phyloP scores from a whole-genome alignment of 23 tunicate species.

The Corella eumyota region DNA sequence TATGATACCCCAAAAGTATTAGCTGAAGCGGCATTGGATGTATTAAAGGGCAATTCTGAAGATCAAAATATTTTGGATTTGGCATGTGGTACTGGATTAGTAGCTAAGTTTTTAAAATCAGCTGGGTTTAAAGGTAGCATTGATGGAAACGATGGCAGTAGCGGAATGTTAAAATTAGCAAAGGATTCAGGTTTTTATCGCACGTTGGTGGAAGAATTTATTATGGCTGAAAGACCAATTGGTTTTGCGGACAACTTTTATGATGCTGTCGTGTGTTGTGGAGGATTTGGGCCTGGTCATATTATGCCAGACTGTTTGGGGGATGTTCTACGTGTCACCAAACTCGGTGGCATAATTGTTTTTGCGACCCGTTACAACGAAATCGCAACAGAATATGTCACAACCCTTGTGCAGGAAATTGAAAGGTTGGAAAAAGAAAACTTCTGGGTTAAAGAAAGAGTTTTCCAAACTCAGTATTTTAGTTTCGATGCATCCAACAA shows the following conservation, averaged over 20 bases:
- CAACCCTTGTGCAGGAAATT: slow-evolving; percentile 1
- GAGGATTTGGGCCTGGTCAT: slow-evolving; percentile 55
- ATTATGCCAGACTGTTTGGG: slow-evolving; percentile 11
- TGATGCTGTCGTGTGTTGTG: slow-evolving; percentile 49
- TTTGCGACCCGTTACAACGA: slow-evolving; percentile 28
- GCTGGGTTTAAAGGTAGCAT: slow-evolving; percentile 20
- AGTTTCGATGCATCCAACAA: slow-evolving; percentile 6
- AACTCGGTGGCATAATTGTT: slow-evolving; percentile 20
- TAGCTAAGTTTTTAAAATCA: slow-evolving; percentile 6
- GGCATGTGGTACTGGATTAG: slow-evolving; percentile 44
- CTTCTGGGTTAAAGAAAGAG: slow-evolving; percentile 1
- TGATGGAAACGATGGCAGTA: slow-evolving; percentile 36
- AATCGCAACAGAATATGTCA: slow-evolving; percentile 16
- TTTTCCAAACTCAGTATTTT: slow-evolving; percentile 12
- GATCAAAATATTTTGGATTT: slow-evolving; percentile 10
- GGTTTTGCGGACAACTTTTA: slow-evolving; percentile 7
- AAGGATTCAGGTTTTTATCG: slow-evolving; percentile 5
- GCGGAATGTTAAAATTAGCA: slow-evolving; percentile 25
- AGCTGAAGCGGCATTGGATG: slow-evolving; percentile 8
- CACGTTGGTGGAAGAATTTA: slow-evolving; percentile 10
- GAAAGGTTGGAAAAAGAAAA: background rate
- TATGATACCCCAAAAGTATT: slow-evolving; percentile 28
- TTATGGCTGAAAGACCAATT: slow-evolving; percentile 2
- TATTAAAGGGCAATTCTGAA: background rate
- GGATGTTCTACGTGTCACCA: slow-evolving; percentile 13